Percentiles rank a stretch among this genome's conserved stretches.
Conservation (phyloP, 2,888 invertebrate species). For the Charanyca ferruginea region DNA sequence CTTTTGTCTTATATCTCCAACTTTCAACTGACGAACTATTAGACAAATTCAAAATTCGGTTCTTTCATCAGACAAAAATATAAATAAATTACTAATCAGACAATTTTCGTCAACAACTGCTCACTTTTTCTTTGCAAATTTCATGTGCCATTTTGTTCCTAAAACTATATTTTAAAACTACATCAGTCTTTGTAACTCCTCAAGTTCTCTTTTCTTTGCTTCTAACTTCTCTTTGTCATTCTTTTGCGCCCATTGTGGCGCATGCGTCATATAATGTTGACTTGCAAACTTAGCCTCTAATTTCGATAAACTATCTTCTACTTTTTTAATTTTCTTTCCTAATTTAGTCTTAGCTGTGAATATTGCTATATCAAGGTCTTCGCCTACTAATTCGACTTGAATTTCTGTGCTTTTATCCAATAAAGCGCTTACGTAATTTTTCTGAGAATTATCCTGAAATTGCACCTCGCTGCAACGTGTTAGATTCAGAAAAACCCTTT, state of each 20-base stretch:
- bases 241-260: constrained; percentile 71
- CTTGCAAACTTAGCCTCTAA: constrained; percentile 77
- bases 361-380: constrained; percentile 73
- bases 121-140: neutral
- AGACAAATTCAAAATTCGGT: too few species aligned
- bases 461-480: constrained; percentile 72
- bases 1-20: too few species aligned
- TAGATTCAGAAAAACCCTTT: constrained; percentile 74
- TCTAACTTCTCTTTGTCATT: constrained; percentile 77
- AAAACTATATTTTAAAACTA: constrained; percentile 42
- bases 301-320: constrained; percentile 75
- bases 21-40: too few species aligned
- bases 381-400: constrained; percentile 76
- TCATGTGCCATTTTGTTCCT: neutral
- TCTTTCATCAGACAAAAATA: too few species aligned
- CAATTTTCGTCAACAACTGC: too few species aligned
- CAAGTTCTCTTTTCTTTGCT: constrained; percentile 77
- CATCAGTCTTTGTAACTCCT: constrained; percentile 80
- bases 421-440: constrained; percentile 73
- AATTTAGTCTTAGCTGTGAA: constrained; percentile 75
- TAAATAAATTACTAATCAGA: too few species aligned
- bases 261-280: constrained; percentile 69
- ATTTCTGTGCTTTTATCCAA: constrained; percentile 79
- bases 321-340: constrained; percentile 75
- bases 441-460: constrained; percentile 65